phyloP scores from a whole-genome alignment of 1,140 invertebrate species.

The Saxidomus purpurata region DNA sequence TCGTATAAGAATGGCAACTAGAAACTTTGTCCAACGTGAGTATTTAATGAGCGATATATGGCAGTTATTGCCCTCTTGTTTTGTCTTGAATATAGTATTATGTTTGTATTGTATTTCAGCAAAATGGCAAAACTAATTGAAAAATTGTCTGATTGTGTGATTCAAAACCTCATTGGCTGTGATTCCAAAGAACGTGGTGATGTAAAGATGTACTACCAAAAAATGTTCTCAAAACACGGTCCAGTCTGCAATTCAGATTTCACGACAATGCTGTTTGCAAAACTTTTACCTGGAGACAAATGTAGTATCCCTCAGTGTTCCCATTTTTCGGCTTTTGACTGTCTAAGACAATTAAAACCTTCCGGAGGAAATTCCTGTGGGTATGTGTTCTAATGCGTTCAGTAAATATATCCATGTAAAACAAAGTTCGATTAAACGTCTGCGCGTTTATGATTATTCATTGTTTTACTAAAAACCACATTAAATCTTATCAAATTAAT shows the following conservation, averaged over 20 bases:
- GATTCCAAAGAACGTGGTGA: neutral
- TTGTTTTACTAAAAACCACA: no score
- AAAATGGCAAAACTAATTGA: neutral
- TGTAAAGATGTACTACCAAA: neutral
- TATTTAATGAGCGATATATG: no score
- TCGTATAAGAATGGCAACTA: no score
- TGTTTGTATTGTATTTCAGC: neutral
- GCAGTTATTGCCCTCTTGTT: no score
- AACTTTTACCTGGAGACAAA: neutral
- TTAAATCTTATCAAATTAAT: no score
- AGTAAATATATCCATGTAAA: no score
- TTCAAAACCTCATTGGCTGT: neutral
- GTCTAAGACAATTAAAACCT: neutral
- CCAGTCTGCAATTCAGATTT: neutral
- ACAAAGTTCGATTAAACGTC: no score
- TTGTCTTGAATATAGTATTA: no score
- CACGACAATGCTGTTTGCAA: neutral
- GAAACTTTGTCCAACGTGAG: no score
- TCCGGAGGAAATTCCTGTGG: neutral
- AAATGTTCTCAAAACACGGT: neutral
- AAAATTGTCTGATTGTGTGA: constrained; percentile 5
- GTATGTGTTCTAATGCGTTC: constrained; percentile 11
- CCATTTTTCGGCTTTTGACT: neutral
- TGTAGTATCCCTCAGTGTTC: neutral
- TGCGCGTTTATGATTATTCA: no score